Evolutionary conservation across 2,797 vertebrate species (phyloP).

Genomic region (Delichon dasypus): DNA sequence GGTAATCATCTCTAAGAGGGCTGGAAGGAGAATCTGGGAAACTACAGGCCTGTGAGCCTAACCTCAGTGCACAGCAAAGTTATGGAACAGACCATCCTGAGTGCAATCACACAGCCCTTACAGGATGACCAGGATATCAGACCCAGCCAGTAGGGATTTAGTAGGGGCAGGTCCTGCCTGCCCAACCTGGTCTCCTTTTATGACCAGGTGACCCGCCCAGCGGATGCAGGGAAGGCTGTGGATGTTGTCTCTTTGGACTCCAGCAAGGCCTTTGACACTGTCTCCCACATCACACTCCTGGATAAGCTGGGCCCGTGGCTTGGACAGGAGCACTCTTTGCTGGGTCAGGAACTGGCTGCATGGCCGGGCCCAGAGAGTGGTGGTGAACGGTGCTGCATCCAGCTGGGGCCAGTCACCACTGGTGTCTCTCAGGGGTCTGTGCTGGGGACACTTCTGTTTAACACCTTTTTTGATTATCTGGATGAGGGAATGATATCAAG

Average conservation of each 20-base stretch:
- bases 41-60: neutral
- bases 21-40: neutral
- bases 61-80: neutral
- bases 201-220: fast-evolving
- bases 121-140: fast-evolving
- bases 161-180: fast-evolving
- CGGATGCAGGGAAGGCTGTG: neutral
- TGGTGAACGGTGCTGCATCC: neutral
- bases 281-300: neutral
- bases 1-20: neutral
- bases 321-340: neutral
- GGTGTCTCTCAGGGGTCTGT: fast-evolving
- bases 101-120: neutral
- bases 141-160: fast-evolving
- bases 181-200: neutral
- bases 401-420: neutral
- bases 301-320: fast-evolving
- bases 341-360: neutral
- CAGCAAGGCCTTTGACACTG: neutral
- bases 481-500: neutral
- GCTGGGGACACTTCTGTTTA: neutral
- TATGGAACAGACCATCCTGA: neutral
- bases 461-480: neutral
- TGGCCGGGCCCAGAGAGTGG: fast-evolving
- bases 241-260: fast-evolving